Percentiles rank a stretch among this genome's conserved stretches.
These are phyloP conservation scores for Anthophora plumipes DNA, from an alignment of 2,888 invertebrate species.

Conservation along the genomic window DNA sequence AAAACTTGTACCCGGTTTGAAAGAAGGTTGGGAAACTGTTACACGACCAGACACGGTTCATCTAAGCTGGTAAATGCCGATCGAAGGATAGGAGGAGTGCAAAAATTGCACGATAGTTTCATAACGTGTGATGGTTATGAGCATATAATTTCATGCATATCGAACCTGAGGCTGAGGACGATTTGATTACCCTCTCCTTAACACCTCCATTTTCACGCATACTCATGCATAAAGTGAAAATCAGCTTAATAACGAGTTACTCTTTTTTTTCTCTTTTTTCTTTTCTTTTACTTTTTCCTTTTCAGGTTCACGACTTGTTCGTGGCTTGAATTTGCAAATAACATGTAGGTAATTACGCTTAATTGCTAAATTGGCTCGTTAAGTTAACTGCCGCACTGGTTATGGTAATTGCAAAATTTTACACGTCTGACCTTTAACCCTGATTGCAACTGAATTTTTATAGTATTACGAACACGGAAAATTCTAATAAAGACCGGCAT, in stretches of 20 bases:
- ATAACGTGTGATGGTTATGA: conserved; percentile 11
- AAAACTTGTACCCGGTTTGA: background rate
- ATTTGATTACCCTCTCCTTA: background rate
- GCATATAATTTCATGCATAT: conserved; percentile 18
- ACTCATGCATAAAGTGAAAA: background rate
- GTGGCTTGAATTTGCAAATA: conserved; percentile 14
- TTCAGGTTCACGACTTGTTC: conserved; percentile 16
- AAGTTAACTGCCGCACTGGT: conserved; percentile 19
- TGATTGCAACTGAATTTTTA: conserved; percentile 26
- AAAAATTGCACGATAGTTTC: conserved; percentile 17
- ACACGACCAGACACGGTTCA: background rate
- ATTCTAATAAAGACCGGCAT: background rate
- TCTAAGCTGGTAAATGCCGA: conserved; percentile 1
- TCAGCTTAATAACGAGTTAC: conserved; percentile 6
- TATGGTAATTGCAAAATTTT: conserved; percentile 25
- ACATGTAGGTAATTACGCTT: conserved; percentile 32
- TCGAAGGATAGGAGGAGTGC: background rate
- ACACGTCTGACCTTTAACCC: conserved; percentile 29
- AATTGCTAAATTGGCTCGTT: conserved; percentile 45
- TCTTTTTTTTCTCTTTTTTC: no score
- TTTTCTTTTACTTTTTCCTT: no score
- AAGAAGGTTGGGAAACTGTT: background rate
- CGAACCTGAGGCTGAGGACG: background rate
- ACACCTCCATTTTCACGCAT: background rate
- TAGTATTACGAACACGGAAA: background rate